Evolutionary conservation across 2,888 invertebrate genomes (phyloP), one percentile per base, ranked within the genome.

Genomic region (Drosophila melanosoma): DNA sequence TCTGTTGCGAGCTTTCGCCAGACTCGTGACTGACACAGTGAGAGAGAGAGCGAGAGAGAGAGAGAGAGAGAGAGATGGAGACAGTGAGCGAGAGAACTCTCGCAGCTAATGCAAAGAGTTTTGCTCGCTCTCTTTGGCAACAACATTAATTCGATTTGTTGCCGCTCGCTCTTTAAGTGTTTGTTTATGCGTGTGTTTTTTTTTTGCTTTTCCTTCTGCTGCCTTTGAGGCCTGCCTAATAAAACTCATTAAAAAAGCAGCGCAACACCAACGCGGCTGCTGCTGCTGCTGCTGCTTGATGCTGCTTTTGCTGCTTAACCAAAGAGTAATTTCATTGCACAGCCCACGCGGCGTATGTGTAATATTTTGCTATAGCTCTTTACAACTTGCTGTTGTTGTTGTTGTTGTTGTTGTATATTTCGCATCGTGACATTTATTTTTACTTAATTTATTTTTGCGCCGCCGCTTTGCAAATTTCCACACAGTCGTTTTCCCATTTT

Each of bases 401-500:
- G 42, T 23, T 23, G 23, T 48, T 56, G 45, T n/a, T 82, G 70
- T 48, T 81, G 54, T 72, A 61, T 59, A 48, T 69, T 79, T 74
- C 62, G 69, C 74, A 78, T 83, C 73, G 82, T 77, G 83, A 86
- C 87, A 91, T 89, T 89, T 90, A 91, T 88, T 91, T 88, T 83
- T 89, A 90, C 87, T 88, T 91, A 89, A 91, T 90, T 91, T 90
- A 90, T 90, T 88, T 90, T 89, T 81, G 82, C 79, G 76, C 85
- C 84, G 76, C 76, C 85, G 83, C 83, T 87, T 80, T 83, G 83
- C 81, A 81, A 77, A 76, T 85, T 82, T 85, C 68, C 69, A 78
- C 75, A 79, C 67, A 78, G 63, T 74, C 60, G 65, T 74, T 81
- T 86, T 69, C 66, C 62, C 69, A 78, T 70, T 65, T 72, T 73